Evolutionary conservation across 92 coral and sea anemone species (phyloP).

Genomic region (Palythoa grandiflora): DNA sequence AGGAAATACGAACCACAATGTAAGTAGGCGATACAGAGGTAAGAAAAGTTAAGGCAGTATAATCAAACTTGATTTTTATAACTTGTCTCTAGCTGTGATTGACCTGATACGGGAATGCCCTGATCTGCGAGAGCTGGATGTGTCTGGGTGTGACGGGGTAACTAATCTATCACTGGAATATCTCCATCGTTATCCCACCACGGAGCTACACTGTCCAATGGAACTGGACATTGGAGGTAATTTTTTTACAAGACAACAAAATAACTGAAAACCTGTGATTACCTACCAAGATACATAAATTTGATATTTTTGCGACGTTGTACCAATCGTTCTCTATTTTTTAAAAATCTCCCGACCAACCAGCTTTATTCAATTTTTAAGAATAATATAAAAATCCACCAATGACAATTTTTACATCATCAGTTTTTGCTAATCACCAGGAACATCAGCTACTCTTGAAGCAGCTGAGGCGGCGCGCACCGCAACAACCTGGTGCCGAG

Average conservation of each 20-base stretch:
- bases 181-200: conserved; percentile 45
- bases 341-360: neutral
- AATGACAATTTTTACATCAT: neutral
- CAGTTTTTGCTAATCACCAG: neutral
- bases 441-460: conserved; percentile 15
- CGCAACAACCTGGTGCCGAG: conserved; percentile 46
- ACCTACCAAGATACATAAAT: too few relatives aligned
- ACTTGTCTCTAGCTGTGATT: conserved; percentile 61
- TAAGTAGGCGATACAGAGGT: neutral
- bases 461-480: conserved; percentile 29
- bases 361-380: neutral
- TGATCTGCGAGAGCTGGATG: conserved; percentile 61
- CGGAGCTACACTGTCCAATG: conserved; percentile 58
- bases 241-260: neutral
- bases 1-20: too few relatives aligned
- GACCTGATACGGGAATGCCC: conserved; percentile 62
- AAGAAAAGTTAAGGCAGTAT: neutral
- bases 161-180: conserved; percentile 67
- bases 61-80: neutral
- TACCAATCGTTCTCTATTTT: too few relatives aligned
- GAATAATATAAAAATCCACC: neutral
- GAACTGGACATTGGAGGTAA: conserved; percentile 80
- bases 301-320: too few relatives aligned
- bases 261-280: too few relatives aligned
- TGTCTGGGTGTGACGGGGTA: conserved; percentile 75